These are phyloP conservation scores for Anneissia japonica DNA, from an alignment of 35 echinoderm and acorn worm species.

Conservation along the genomic window DNA sequence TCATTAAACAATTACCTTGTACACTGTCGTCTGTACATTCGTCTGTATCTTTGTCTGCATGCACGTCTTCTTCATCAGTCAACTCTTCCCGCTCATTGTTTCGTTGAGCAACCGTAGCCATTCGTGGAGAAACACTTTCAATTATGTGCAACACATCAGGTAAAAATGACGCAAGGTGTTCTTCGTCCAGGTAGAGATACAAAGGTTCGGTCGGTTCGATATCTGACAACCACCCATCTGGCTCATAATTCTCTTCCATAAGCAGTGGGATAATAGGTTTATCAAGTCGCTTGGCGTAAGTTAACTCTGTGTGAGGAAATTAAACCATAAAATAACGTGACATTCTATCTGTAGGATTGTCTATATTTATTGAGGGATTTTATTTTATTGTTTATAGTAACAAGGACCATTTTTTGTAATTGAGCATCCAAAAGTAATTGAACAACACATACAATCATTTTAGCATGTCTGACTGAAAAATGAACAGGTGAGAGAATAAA, in stretches of 20 bases:
- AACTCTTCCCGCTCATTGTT: background rate
- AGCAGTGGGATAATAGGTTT: background rate
- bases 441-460: no score
- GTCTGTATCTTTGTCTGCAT: background rate
- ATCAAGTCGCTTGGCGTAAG: background rate
- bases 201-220: background rate
- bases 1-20: background rate
- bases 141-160: background rate
- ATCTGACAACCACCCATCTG: background rate
- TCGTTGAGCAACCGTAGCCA: background rate
- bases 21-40: background rate
- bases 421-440: no score
- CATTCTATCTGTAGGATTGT: no score
- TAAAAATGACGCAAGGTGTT: background rate
- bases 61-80: background rate
- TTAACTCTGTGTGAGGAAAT: background rate
- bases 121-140: background rate
- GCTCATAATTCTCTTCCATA: background rate
- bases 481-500: no score
- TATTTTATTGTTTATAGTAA: no score
- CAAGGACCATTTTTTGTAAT: no score
- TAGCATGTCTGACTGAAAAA: no score
- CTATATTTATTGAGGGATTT: no score
- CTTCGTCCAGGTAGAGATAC: background rate
- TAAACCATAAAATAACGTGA: background rate